Evolutionary conservation across 2,888 invertebrate species (phyloP).

Genomic region (Drosophila algonquin): DNA sequence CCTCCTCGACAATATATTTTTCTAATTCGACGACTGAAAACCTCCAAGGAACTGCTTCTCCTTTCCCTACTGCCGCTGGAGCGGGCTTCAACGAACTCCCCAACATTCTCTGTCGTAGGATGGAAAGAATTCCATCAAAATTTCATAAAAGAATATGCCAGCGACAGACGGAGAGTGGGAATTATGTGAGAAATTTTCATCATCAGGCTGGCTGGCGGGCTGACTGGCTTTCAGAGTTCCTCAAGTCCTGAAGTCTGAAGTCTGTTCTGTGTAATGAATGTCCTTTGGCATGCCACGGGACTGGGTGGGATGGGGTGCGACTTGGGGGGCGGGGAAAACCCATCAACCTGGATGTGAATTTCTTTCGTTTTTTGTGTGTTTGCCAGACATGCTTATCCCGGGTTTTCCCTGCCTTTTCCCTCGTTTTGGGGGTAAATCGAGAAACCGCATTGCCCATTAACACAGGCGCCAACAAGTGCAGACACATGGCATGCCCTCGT

Average conservation of each 20-base stretch:
- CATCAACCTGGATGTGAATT: conserved; percentile 18
- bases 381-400: conserved; percentile 23
- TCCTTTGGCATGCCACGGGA: conserved; percentile 52
- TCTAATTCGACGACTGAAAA: background rate
- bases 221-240: conserved; percentile 6
- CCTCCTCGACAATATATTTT: too few relatives aligned
- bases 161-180: conserved; percentile 7
- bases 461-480: conserved; percentile 34
- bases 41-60: background rate
- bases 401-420: background rate
- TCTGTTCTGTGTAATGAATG: conserved; percentile 55
- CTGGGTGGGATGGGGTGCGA: background rate
- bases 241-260: conserved; percentile 20
- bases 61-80: background rate
- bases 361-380: conserved; percentile 20
- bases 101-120: background rate
- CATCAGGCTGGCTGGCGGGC: background rate
- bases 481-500: conserved; percentile 35
- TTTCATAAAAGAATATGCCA: conserved; percentile 46
- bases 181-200: conserved; percentile 63
- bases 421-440: conserved; percentile 9
- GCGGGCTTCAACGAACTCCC: background rate
- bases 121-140: conserved; percentile 32
- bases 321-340: background rate
- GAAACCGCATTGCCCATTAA: conserved; percentile 36